These are phyloP conservation scores for Agriopis aurantiaria DNA, from an alignment of 2,888 invertebrate genomes.

Conservation along the genomic window DNA sequence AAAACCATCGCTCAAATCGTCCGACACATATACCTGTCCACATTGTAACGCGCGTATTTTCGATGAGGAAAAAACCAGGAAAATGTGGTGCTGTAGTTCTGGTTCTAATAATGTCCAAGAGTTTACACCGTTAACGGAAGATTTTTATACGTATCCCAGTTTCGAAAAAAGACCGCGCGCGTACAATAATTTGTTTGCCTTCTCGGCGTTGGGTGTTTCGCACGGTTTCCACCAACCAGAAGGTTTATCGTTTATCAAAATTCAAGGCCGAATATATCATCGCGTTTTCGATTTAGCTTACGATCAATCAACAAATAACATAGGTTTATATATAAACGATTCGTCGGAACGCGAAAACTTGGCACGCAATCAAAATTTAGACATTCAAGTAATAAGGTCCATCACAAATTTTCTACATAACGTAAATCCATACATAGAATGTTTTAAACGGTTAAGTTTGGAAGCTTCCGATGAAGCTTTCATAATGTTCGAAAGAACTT, in stretches of 20 bases:
- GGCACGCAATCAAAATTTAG: too few relatives aligned
- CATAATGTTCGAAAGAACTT: too few relatives aligned
- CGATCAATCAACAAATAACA: too few relatives aligned
- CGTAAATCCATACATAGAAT: too few relatives aligned
- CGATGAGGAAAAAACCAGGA: background rate
- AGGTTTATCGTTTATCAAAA: slow-evolving; percentile 15
- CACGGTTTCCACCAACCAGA: slow-evolving; percentile 4
- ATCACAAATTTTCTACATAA: too few relatives aligned
- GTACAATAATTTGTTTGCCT: slow-evolving; percentile 18
- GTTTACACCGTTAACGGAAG: background rate
- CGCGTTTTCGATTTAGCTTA: slow-evolving; percentile 19
- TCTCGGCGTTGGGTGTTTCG: slow-evolving; percentile 2
- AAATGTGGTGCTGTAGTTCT: background rate
- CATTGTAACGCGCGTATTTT: background rate
- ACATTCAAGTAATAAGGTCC: too few relatives aligned
- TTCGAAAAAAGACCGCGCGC: slow-evolving; percentile 1
- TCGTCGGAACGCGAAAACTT: too few relatives aligned
- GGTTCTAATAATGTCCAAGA: background rate
- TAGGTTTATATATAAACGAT: too few relatives aligned
- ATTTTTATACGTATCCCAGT: background rate
- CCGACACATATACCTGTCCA: background rate
- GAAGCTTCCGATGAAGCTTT: too few relatives aligned
- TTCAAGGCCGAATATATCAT: slow-evolving; percentile 19
- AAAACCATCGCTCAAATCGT: background rate
- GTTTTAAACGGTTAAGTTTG: too few relatives aligned